Percentiles rank a stretch among this genome's conserved stretches.
Conservation (phyloP, 2,797 vertebrate genomes). For the Coendou prehensilis region DNA sequence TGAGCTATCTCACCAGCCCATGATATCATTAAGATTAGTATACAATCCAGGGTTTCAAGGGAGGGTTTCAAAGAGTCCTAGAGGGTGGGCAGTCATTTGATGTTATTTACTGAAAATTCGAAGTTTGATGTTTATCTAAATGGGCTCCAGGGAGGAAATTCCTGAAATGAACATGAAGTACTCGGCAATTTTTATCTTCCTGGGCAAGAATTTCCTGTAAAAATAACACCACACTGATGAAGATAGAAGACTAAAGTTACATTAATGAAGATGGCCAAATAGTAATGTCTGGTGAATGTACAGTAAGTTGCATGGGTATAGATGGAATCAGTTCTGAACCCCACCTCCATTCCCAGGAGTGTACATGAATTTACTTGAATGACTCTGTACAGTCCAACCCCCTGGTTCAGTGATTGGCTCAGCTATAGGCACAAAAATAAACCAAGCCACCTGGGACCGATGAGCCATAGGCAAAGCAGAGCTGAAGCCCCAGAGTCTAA, state of each 20-base stretch:
- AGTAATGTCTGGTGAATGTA: neutral
- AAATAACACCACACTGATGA: neutral
- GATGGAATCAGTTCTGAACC: neutral
- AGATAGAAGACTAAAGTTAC: neutral
- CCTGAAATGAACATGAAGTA: constrained; percentile 33
- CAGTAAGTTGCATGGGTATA: neutral
- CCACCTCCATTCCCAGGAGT: neutral
- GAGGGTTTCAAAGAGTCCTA: neutral
- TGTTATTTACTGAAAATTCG: constrained; percentile 41
- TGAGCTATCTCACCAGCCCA: too few relatives aligned
- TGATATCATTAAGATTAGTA: neutral
- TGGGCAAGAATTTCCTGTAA: neutral
- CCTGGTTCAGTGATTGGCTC: neutral
- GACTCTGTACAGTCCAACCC: neutral
- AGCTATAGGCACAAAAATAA: neutral
- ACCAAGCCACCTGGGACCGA: neutral
- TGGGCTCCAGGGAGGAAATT: neutral
- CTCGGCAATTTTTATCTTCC: neutral
- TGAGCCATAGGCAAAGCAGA: neutral
- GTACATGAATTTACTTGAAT: neutral
- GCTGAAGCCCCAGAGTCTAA: neutral
- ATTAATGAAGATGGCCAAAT: neutral
- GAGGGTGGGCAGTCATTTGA: neutral
- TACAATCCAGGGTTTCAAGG: neutral
- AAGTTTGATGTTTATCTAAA: constrained; percentile 12